A percentile compares a stretch with the other conserved stretches of the same genome.
phyloP scores from a whole-genome alignment of 2,888 invertebrate genomes.

The Coronaproctus castanopsis region DNA sequence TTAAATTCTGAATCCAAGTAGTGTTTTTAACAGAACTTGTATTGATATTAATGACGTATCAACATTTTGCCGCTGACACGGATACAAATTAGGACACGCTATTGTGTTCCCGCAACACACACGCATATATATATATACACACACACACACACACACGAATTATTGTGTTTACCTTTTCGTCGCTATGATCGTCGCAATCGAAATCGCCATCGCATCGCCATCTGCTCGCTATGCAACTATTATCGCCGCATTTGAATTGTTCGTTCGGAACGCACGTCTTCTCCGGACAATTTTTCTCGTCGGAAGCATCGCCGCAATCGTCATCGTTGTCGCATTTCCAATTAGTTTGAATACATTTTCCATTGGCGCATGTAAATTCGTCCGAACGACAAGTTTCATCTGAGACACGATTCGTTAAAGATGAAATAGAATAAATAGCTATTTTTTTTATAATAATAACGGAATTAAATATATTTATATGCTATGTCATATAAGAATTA shows the following conservation, averaged over 20 bases:
- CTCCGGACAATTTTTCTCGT: slow-evolving; percentile 54
- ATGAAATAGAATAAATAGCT: too few species aligned
- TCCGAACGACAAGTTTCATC: slow-evolving; percentile 79
- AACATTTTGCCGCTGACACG: too few species aligned
- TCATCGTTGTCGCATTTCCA: slow-evolving; percentile 76
- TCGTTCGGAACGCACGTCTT: slow-evolving; percentile 44
- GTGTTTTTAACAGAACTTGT: too few species aligned
- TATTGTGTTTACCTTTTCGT: slow-evolving; percentile 59
- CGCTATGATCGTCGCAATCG: slow-evolving; percentile 62
- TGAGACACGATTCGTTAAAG: slow-evolving; percentile 29
- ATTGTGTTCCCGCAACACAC: too few species aligned
- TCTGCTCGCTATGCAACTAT: slow-evolving; percentile 51
- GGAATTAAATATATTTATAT: neutral
- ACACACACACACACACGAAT: too few species aligned
- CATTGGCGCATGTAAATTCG: slow-evolving; percentile 80
- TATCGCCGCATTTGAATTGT: slow-evolving; percentile 56
- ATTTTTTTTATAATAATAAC: neutral
- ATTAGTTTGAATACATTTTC: slow-evolving; percentile 64
- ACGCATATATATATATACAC: too few species aligned
- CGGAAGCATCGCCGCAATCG: slow-evolving; percentile 68
- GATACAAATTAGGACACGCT: too few species aligned
- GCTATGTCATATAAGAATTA: neutral
- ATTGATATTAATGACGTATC: too few species aligned
- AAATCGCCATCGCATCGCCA: slow-evolving; percentile 77
- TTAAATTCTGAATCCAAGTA: too few species aligned